phyloP scores from a whole-genome alignment of 1,140 invertebrate species.

The Drosophila teissieri region DNA sequence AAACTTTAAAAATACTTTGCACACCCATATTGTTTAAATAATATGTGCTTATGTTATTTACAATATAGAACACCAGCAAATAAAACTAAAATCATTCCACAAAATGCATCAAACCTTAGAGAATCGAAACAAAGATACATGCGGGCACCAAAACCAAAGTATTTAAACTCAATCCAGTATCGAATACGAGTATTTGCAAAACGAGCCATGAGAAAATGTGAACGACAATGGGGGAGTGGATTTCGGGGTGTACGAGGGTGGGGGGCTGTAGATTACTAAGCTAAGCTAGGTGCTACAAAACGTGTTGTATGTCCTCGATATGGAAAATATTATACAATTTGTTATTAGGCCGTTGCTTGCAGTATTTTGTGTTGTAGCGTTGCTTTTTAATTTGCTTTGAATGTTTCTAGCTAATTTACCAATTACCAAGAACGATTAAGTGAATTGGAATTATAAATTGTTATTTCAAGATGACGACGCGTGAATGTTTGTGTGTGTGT shows the following conservation, averaged over 20 bases:
- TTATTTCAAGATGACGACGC: conserved; percentile 37
- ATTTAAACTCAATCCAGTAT: conserved; percentile 6
- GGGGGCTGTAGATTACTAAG: conserved; percentile 37
- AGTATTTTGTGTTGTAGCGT: conserved; percentile 20
- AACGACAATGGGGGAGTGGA: conserved; percentile 21
- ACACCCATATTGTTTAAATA: neutral
- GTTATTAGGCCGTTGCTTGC: conserved; percentile 16
- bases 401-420: conserved; percentile 44
- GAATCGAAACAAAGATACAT: conserved; percentile 18
- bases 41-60: conserved; percentile 37
- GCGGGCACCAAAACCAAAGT: conserved; percentile 44
- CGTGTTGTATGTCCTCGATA: conserved; percentile 23
- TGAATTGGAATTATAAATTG: conserved; percentile 37
- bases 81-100: conserved; percentile 36
- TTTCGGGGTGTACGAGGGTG: conserved; percentile 2
- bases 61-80: conserved; percentile 20
- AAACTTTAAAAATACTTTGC: neutral
- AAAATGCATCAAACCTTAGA: conserved; percentile 36
- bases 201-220: conserved; percentile 31
- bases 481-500: conserved; percentile 21
- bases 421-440: conserved; percentile 29
- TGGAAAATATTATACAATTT: conserved; percentile 32
- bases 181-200: conserved; percentile 6
- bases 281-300: conserved; percentile 36
- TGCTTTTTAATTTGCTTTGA: conserved; percentile 10